phyloP scores from a whole-genome alignment of 2,113 vertebrate genomes.

The Pavo muticus region DNA sequence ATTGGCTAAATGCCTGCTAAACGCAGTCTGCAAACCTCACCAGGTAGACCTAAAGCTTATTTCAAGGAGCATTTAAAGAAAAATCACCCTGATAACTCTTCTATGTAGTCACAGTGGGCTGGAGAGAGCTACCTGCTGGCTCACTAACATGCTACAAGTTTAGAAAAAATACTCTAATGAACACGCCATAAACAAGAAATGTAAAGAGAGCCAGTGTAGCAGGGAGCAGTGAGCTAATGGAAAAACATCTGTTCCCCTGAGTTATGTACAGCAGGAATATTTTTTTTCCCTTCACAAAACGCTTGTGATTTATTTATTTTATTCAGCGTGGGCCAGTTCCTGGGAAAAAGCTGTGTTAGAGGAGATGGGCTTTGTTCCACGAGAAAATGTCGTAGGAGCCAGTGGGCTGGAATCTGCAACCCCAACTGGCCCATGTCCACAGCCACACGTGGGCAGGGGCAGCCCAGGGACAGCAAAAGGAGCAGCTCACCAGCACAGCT shows the following conservation, averaged over 20 bases:
- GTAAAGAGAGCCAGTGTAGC: slow-evolving; percentile 23
- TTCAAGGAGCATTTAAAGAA: slow-evolving; percentile 10
- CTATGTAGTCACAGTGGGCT: not conserved
- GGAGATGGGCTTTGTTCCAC: slow-evolving; percentile 24
- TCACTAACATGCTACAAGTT: not conserved
- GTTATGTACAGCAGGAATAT: slow-evolving; percentile 51
- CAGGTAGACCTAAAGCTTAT: slow-evolving; percentile 56
- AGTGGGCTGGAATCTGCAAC: not conserved
- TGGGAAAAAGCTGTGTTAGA: slow-evolving; percentile 39
- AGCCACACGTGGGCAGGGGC: not conserved
- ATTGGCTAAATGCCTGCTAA: slow-evolving; percentile 53
- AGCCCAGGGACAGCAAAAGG: not conserved
- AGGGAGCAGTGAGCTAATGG: slow-evolving; percentile 67
- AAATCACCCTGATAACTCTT: not conserved
- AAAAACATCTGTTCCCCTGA: slow-evolving; percentile 68
- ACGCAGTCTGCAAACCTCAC: slow-evolving; percentile 17
- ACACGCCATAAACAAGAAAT: not conserved
- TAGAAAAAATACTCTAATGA: not conserved
- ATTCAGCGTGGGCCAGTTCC: slow-evolving; percentile 13
- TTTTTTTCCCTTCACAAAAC: slow-evolving; percentile 2
- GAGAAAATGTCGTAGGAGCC: rapidly evolving
- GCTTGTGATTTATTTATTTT: slow-evolving; percentile 59
- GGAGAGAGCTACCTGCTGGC: not conserved
- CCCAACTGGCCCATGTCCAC: rapidly evolving
- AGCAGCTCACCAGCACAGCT: not conserved